Base-by-base conservation (phyloP, 1,140 invertebrate species). In the Cydia strobilella region DNA sequence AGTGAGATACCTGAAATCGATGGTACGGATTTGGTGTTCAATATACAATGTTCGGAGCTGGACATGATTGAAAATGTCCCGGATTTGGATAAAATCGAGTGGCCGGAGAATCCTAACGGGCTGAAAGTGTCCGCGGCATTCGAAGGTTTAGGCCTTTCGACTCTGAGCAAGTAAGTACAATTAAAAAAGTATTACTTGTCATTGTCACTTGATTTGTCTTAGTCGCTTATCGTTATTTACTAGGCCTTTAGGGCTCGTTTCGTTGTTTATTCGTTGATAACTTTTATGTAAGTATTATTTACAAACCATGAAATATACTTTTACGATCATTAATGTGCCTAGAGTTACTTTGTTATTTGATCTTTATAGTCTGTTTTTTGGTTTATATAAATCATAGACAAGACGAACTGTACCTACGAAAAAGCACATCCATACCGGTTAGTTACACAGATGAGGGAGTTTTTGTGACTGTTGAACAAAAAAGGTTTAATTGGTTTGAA, bases 1-100 rank as follows among this genome's bases (percentile, higher is more conserved):
- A 91, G 91, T 90, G 91, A 93, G 83, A 91, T 90, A 76, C 82
- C 84, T 10, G 88, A 91, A 74, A 78, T 88, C 6, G 87, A 91
- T 69, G 85, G 84, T 25, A 88, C 85, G 45, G 83, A 91, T 79
- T 84, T 93, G 74, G 88, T 91, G 76, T 81, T 91, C 66, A 91
- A 93, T 82, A 89, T 93, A 79, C 81, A 86, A 84, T 93, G 91
- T 79, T 89, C 89, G 1, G 88, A 91, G 62, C 78, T 88, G 72
- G 91, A 91, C 76, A 86, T 74, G 74, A 86, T 88, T 35, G 82
- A 86, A 62, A 84, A 87, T 75, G 74, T 93, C 1, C 81, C 86
- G 0, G 90, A 93, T 82, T 82, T 93, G 79, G 89, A 93, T 71
- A 93, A 91, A 71, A 89, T 93, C 18, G 82, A 86, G 74, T 93